phyloP scores from a whole-genome alignment of 2,113 vertebrate species.

The Noctilio leporinus region DNA sequence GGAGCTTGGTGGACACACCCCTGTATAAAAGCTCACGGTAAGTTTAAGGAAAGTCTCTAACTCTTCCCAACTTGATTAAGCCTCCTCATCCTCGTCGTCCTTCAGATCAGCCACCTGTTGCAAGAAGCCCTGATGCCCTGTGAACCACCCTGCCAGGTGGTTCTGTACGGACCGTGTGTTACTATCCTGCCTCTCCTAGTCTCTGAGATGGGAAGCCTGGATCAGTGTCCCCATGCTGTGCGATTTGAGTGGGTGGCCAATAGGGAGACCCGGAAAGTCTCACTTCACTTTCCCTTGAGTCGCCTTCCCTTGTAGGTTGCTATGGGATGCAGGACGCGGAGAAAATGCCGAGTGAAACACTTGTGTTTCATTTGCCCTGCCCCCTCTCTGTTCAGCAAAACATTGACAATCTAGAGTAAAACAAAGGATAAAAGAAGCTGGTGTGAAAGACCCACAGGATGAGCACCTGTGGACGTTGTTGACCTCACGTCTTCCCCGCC shows the following conservation, averaged over 20 bases:
- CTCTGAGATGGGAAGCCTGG: not conserved
- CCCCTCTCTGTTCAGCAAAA: not conserved
- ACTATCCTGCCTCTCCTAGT: not conserved
- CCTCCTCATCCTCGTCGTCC: not conserved
- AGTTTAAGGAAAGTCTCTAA: not conserved
- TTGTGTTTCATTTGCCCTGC: not conserved
- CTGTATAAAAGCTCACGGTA: rapidly evolving
- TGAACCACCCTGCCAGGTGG: not conserved
- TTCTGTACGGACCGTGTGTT: not conserved
- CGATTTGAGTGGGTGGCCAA: no score
- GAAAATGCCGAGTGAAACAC: rapidly evolving
- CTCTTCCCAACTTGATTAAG: not conserved
- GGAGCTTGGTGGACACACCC: not conserved
- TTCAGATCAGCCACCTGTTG: not conserved
- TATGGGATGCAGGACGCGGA: no score
- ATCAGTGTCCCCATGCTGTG: not conserved
- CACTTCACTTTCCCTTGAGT: not conserved
- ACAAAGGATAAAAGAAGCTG: not conserved
- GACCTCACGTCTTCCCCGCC: not conserved
- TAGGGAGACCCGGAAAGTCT: not conserved
- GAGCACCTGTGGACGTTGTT: not conserved
- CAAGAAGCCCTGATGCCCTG: not conserved
- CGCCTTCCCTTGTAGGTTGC: not conserved
- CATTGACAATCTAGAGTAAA: not conserved
- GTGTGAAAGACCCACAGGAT: not conserved